Percentiles rank a stretch among this genome's conserved stretches.
Evolutionary conservation across 2,888 invertebrate species (phyloP).

Genomic region (Agonopterix alstromeriana): DNA sequence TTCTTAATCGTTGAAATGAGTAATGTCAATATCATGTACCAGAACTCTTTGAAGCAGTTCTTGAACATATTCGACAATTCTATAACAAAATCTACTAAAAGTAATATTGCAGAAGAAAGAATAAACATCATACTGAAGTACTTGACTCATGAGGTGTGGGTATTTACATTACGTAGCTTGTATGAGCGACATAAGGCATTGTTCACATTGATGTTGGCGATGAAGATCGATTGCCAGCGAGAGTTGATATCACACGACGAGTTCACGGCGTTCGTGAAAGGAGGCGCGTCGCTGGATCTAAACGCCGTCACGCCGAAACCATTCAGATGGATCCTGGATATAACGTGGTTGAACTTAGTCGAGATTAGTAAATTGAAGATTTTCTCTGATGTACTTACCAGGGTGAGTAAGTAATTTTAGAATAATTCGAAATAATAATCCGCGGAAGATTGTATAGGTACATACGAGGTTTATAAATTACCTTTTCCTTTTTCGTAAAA

Average conservation of each 20-base stretch:
- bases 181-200: constrained; percentile 95
- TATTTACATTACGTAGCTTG: constrained; percentile 92
- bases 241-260: constrained; percentile 90
- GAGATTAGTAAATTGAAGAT: constrained; percentile 91
- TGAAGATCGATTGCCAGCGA: constrained; percentile 94
- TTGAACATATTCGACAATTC: constrained; percentile 95
- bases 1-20: constrained; percentile 98
- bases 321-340: constrained; percentile 95
- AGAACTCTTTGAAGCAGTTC: constrained; percentile 96
- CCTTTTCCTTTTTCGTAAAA: constrained; percentile 1
- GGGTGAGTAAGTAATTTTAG: constrained; percentile 62
- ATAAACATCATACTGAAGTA: constrained; percentile 92
- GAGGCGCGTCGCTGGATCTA: constrained; percentile 94
- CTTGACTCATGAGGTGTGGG: constrained; percentile 94
- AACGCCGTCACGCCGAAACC: constrained; percentile 96
- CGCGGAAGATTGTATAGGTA: no score
- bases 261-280: constrained; percentile 97
- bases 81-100: constrained; percentile 93
- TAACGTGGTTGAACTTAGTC: constrained; percentile 97
- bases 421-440: neutral
- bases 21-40: constrained; percentile 97
- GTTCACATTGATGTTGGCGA: constrained; percentile 95
- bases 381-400: constrained; percentile 87
- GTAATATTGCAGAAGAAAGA: constrained; percentile 88
- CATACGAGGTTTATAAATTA: neutral